Base-by-base conservation (phyloP, 2,888 invertebrate species). In the Parnassius mnemosyne region DNA sequence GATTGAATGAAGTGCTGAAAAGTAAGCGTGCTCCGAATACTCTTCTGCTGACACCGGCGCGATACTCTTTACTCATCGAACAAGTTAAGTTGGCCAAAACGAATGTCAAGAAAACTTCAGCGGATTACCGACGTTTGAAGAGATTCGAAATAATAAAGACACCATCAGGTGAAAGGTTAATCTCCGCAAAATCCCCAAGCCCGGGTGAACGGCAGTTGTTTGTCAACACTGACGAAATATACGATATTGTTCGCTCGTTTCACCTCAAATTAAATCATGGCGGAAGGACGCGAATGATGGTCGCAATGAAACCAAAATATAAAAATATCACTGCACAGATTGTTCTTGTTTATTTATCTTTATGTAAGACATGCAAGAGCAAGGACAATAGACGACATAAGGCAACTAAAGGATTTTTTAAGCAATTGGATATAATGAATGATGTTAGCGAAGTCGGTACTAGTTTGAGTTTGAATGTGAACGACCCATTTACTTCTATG, bases 241-340 rank as follows among this genome's bases (percentile, higher is more conserved):
- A 80, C 57, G 83, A 83, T n/a, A 78, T 84, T 46, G 75, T 85
- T 68, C 70, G 71, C 0, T 72, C 77, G 7, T 76, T 71, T 60
- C 85, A 85, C 64, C 13, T 81, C 9, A 77, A 75, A 64, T 68
- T 80, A 60, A 81, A 79, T 59, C 83, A 85, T 46, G 81, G 76
- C 2, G 84, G 84, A 1, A 74, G 83, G 65, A 73, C 72, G 51
- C 76, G 79, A 13, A 75, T 84, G 74, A 77, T 79, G 79, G 25
- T 66, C 2, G 76, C 73, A 10, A 65, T 84, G 49, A 84, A 84
- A 63, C 73, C 72, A 5, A 75, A 74, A 60, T 84, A 81, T 66
- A 80, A 74, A 65, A 84, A 85, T 62, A 70, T 85, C 3, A 85
- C 83, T 1, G 69, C 80, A 3, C 75, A 82, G 65, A 72, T 76